These are phyloP conservation scores for Monodelphis domestica DNA, from an alignment of 2,797 vertebrate genomes.

Conservation along the genomic window DNA sequence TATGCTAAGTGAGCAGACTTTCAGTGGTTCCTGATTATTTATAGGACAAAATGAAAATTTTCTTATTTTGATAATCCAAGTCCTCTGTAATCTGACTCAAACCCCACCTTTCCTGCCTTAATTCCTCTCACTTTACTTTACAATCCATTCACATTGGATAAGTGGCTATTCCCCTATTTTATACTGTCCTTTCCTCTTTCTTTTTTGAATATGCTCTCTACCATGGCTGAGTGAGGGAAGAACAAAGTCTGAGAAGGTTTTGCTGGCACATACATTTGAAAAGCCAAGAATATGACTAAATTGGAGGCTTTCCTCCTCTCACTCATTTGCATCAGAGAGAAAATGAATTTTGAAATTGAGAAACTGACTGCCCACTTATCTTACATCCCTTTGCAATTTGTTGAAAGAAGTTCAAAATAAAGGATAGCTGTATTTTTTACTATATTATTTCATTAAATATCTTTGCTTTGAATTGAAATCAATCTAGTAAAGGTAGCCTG, in stretches of 20 bases:
- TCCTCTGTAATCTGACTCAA: no score
- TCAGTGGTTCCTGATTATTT: not conserved
- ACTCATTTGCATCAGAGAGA: not conserved
- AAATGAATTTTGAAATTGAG: not conserved
- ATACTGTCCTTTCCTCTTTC: not conserved
- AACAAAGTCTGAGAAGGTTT: not conserved
- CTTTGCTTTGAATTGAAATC: not conserved
- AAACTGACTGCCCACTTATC: not conserved
- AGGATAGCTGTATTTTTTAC: not conserved
- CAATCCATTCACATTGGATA: not conserved
- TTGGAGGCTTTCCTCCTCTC: not conserved
- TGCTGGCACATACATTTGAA: not conserved
- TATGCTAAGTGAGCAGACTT: not conserved
- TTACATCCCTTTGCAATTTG: not conserved
- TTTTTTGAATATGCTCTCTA: not conserved
- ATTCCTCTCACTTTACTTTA: not conserved
- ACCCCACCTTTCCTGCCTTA: not conserved
- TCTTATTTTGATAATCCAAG: not conserved
- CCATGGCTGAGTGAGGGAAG: not conserved
- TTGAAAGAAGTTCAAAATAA: not conserved
- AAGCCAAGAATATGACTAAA: not conserved
- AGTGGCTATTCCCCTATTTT: not conserved
- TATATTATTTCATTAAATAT: not conserved
- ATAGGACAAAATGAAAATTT: not conserved
- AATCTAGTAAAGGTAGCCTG: not conserved